These are phyloP conservation scores for Drosophila mettleri DNA, from an alignment of 2,888 invertebrate species.

Conservation along the genomic window DNA sequence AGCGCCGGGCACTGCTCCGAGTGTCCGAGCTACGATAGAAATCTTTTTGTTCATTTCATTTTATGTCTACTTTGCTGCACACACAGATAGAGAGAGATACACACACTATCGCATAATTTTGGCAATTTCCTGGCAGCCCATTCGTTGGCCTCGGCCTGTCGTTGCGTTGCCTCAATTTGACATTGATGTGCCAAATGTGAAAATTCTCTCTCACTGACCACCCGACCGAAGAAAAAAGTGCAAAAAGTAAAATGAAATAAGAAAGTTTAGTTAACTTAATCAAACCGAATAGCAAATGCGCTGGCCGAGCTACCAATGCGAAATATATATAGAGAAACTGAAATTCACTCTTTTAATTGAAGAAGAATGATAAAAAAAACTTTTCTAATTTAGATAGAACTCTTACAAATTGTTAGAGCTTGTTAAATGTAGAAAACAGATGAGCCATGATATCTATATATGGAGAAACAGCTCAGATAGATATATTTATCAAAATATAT, in stretches of 20 bases:
- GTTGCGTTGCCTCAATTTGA: constrained; percentile 77
- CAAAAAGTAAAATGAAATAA: constrained; percentile 45
- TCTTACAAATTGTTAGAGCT: too few relatives aligned
- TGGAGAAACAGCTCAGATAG: too few relatives aligned
- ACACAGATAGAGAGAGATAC: constrained; percentile 21
- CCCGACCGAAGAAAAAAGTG: constrained; percentile 26
- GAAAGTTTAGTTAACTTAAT: background rate
- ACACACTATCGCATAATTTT: constrained; percentile 47
- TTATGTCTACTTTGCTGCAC: constrained; percentile 69
- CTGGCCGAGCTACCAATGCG: background rate
- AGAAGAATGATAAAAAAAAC: background rate
- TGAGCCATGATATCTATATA: too few relatives aligned
- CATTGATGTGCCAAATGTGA: constrained; percentile 81
- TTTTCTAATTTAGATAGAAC: background rate
- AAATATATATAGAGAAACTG: background rate
- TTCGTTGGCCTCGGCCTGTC: constrained; percentile 50
- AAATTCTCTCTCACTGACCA: constrained; percentile 67
- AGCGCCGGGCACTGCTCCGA: constrained; percentile 21
- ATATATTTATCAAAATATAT: too few relatives aligned
- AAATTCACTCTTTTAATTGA: too few relatives aligned
- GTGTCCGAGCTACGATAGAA: constrained; percentile 60
- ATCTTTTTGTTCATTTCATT: constrained; percentile 80
- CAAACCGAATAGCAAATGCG: constrained; percentile 12
- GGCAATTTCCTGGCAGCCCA: constrained; percentile 72
- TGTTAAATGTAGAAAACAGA: too few relatives aligned